Base-by-base conservation (phyloP, 2,888 invertebrate species). In the Xiphydria camelus region DNA sequence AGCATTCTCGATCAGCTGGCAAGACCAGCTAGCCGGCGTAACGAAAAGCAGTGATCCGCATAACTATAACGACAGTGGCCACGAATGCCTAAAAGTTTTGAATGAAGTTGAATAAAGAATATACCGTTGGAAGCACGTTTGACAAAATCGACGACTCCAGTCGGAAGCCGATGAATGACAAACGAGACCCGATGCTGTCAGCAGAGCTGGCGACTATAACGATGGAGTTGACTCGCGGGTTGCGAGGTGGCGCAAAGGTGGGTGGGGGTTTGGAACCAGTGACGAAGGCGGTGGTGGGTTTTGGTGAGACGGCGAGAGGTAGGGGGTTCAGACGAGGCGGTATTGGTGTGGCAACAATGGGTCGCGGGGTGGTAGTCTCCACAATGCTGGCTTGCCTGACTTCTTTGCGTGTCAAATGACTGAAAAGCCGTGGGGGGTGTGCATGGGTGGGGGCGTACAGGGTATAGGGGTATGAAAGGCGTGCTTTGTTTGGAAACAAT, bases 401-500 rank as follows among this genome's bases (percentile, higher is more conserved):
- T 74, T 73, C 75, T 74, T 73, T 74, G 73, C 73, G 73, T 74
- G 74, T 74, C 74, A 75, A 75, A 75, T 73, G 70, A 72, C 68
- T 73, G 74, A 73, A 71, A 72, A 71, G 68, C 70, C 61, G 60
- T 54, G 64, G 61, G 62, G 67, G 54, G 61, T 53, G 59, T 57
- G 55, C 47, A 55, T 35, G 45, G 40, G 36, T 44, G 14, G 49
- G 29, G 49, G 51, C 51, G 51, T 41, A 45, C 31, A 49, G 49
- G 47, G 47, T 45, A 58, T 64, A 56, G 64, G 64, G 66, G 65
- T 66, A 71, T 73, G 74, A 73, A 74, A 73, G 68, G 71, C 70
- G 64, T 62, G 73, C 75, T 75, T 75, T 75, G 75, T 75, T 75
- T 75, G 73, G 68, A 75, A 75, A 75, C 75, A 75, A 75, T 75